A percentile compares a stretch with the other conserved stretches of the same genome.
Evolutionary conservation across 2,888 invertebrate genomes (phyloP).

Genomic region (Nemurella pictetii): DNA sequence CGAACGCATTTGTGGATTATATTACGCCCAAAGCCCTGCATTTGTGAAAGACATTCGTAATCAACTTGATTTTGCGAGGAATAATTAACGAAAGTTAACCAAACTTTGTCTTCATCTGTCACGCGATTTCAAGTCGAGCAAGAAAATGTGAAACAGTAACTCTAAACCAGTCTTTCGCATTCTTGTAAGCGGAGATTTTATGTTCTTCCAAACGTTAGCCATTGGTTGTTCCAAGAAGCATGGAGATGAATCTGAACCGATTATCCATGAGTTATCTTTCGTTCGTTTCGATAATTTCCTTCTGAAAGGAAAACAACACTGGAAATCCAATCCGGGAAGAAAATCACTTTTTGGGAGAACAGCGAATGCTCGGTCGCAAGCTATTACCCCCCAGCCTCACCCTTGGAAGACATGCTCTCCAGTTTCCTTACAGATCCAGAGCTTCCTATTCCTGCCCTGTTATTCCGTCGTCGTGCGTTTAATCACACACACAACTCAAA

Average conservation of each 20-base stretch:
- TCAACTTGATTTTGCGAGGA: not conserved
- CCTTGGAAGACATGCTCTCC: too few species aligned
- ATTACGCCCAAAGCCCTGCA: too few species aligned
- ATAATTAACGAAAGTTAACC: not conserved
- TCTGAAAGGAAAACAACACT: not conserved
- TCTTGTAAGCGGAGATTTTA: not conserved
- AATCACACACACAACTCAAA: not conserved
- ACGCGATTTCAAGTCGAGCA: not conserved
- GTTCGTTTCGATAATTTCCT: not conserved
- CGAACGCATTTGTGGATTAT: too few species aligned
- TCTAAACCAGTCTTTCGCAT: not conserved
- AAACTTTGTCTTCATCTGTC: not conserved
- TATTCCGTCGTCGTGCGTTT: not conserved
- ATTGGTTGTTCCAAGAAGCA: not conserved
- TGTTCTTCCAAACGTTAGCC: not conserved
- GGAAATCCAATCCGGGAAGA: not conserved
- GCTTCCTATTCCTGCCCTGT: not conserved
- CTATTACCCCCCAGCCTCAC: too few species aligned
- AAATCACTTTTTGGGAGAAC: not conserved
- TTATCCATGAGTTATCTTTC: not conserved
- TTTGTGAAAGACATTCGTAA: not conserved
- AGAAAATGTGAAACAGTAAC: not conserved
- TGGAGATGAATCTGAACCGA: not conserved
- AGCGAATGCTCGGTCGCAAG: too few species aligned
- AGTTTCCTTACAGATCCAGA: not conserved